These are phyloP conservation scores for Bombus turneri DNA, from an alignment of 1,140 invertebrate genomes.

Conservation along the genomic window DNA sequence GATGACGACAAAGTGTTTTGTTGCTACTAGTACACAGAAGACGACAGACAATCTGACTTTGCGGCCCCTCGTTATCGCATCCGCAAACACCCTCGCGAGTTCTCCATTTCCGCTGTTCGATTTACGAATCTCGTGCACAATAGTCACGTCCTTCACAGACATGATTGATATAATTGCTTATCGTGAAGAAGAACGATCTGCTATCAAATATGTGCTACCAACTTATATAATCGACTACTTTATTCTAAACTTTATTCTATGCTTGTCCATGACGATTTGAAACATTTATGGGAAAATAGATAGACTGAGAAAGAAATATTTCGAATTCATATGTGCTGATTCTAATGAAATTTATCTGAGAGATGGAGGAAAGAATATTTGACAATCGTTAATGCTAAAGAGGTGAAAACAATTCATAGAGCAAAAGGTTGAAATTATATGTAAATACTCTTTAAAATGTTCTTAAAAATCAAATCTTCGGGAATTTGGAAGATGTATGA, in stretches of 20 bases:
- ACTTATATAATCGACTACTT: constrained; percentile 1
- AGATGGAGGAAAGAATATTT: too few species aligned
- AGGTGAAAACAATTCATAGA: too few species aligned
- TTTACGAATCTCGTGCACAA: constrained; percentile 17
- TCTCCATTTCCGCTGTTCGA: constrained; percentile 46
- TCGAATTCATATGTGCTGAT: not conserved
- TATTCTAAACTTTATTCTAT: not conserved
- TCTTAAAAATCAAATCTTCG: too few species aligned
- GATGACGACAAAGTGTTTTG: constrained; percentile 44
- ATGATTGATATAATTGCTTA: constrained; percentile 22
- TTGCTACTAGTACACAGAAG: constrained; percentile 37
- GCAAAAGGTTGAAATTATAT: too few species aligned
- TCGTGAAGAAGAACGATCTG: not conserved
- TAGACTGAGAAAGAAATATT: not conserved
- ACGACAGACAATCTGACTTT: constrained; percentile 48
- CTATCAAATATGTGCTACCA: not conserved
- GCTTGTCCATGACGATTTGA: not conserved
- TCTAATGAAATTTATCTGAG: not conserved
- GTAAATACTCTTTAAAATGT: too few species aligned
- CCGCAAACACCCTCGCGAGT: constrained; percentile 63
- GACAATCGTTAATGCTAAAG: too few species aligned
- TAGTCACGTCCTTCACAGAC: constrained; percentile 16
- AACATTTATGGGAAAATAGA: not conserved
- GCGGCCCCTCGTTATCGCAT: constrained; percentile 62
- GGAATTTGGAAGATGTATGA: not conserved